Base-by-base conservation (phyloP, 2,888 invertebrate species). In the Macrophya annulata region DNA sequence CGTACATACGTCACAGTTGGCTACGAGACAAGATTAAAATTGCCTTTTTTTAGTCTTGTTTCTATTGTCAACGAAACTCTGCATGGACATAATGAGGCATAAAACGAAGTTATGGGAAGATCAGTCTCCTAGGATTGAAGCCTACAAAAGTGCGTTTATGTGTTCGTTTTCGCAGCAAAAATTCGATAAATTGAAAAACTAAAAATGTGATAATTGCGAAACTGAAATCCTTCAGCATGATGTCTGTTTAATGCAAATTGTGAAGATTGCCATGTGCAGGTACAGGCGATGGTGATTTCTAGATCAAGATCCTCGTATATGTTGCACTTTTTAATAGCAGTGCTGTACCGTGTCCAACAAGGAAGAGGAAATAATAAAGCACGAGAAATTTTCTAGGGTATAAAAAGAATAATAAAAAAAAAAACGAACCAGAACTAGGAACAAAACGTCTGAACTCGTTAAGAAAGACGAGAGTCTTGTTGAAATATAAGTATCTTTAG, bases 361-460 rank as follows among this genome's bases (percentile, higher is more conserved):
- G 62, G 10, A 17, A 81, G 10, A 43, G 62, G 21, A 81, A 21
- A 62, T n/a, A 62, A 43, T 62, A n/a, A 62, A 62, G 43, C 62
- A 12, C 25, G 12, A 62, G 51, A 12, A 40, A 81, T 62, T 31
- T 62, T 21, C 51, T 5, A 40, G 43, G 43, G 62, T 10, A n/a
- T n/a, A n/a, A n/a, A n/a, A n/a, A n/a, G n/a, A n/a, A n/a, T n/a
- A n/a, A n/a, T n/a, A n/a, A n/a, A n/a, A n/a, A n/a, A 43, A 8
- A 62, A 25, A 40, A 62, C 40, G 45, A 74, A 45, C 72, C 72
- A 21, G 77, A 37, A 77, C 31, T 51, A 25, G n/a, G 77, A 81
- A 43, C 25, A 62, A 62, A 62, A 81, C 81, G 81, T 81, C 43
- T 9, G 17, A 62, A 62, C 81, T 81, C 62, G 43, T 81, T 81